Percentiles rank a stretch among this genome's conserved stretches.
phyloP scores from a whole-genome alignment of 2,797 vertebrate genomes.

The Poliocrania exsul region DNA sequence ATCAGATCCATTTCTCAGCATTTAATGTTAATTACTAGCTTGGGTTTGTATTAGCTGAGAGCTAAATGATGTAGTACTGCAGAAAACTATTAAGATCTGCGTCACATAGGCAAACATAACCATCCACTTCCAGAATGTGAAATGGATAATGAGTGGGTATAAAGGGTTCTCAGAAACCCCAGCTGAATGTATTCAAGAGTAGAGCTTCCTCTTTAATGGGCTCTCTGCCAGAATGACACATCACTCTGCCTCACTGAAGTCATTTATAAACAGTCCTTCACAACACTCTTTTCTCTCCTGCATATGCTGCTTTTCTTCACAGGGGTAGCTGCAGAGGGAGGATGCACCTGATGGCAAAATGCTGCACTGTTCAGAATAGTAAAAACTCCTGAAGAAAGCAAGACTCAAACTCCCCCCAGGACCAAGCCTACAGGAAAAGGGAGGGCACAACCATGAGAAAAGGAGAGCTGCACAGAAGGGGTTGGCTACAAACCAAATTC shows the following conservation, averaged over 20 bases:
- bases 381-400: background rate
- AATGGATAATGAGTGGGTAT: conserved; percentile 74
- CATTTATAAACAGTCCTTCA: conserved; percentile 68
- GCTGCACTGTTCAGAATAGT: background rate
- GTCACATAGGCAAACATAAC: conserved; percentile 71
- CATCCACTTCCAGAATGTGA: conserved; percentile 73
- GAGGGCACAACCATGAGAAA: background rate
- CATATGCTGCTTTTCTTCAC: background rate
- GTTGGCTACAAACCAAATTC: conserved; percentile 38
- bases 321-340: background rate
- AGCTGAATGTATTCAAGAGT: conserved; percentile 67
- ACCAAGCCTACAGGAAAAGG: conserved; percentile 15
- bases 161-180: conserved; percentile 72
- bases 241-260: conserved; percentile 65
- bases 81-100: conserved; percentile 69
- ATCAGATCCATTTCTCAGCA: conserved; percentile 69
- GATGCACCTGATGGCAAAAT: background rate
- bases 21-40: conserved; percentile 73
- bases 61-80: conserved; percentile 67
- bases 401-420: background rate
- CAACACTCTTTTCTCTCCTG: conserved; percentile 26
- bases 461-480: conserved; percentile 28
- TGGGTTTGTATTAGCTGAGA: conserved; percentile 71
- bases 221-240: conserved; percentile 71
- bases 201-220: conserved; percentile 70